Evolutionary conservation across 2,888 invertebrate genomes (phyloP).

Genomic region (Aphidoletes aphidimyza): DNA sequence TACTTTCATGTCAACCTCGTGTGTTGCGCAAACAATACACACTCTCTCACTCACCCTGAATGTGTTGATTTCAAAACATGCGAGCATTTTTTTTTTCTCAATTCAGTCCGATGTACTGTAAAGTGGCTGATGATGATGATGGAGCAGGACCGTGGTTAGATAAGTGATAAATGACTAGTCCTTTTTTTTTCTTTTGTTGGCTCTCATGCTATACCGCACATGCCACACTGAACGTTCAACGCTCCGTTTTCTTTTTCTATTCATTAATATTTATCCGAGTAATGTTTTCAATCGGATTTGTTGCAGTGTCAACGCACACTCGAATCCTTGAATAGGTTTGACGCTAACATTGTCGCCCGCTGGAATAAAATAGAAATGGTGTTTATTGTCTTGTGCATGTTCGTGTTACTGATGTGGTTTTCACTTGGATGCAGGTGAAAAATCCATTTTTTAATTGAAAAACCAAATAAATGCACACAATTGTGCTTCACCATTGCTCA

Average conservation of each 20-base stretch:
- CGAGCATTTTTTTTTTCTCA: neutral
- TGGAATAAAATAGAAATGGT: slow-evolving; percentile 6
- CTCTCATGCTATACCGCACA: neutral
- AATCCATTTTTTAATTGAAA: slow-evolving; percentile 54
- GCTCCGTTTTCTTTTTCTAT: neutral
- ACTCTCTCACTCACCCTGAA: too few relatives aligned
- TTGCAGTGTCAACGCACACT: slow-evolving; percentile 41
- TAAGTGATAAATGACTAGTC: slow-evolving; percentile 47
- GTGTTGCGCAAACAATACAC: slow-evolving; percentile 44
- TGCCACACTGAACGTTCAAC: neutral
- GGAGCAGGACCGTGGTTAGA: slow-evolving; percentile 50
- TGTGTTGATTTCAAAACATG: slow-evolving; percentile 4
- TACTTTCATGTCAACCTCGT: slow-evolving; percentile 18
- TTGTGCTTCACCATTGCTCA: neutral
- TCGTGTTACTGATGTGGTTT: neutral
- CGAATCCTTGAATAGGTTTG: slow-evolving; percentile 46
- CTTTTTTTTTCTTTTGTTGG: neutral
- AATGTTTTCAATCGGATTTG: slow-evolving; percentile 24
- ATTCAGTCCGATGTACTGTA: slow-evolving; percentile 5
- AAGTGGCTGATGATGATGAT: slow-evolving; percentile 47
- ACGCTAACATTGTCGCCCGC: slow-evolving; percentile 15
- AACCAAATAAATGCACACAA: slow-evolving; percentile 26
- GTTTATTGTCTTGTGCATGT: neutral
- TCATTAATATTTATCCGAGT: neutral
- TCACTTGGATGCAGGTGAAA: slow-evolving; percentile 20